Evolutionary conservation across 2,888 invertebrate genomes (phyloP), one percentile per base, ranked within the genome.

Genomic region (Auanema freiburgensis): DNA sequence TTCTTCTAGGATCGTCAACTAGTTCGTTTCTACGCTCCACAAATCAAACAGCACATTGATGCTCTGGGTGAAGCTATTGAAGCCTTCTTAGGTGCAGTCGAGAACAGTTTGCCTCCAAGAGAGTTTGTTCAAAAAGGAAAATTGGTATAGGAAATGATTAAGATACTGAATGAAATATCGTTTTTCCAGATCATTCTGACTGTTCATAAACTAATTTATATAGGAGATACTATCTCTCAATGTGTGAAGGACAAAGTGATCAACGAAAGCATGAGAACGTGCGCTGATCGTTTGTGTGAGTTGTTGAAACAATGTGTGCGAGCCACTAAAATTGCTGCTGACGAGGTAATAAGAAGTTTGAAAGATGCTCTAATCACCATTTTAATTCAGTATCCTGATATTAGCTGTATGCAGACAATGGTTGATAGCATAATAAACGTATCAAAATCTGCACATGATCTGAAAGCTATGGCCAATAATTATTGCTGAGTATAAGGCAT

Each of bases 71-170:
- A 91, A 74, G 92, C 93, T 16, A 92, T 95, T 62, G 93, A 93
- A 81, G 92, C 92, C 0, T 95, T 96, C 86, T 88, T 95, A 53
- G 89, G 91, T 78, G 91, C 92, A 5, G 91, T 96, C 46, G 92
- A 93, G 81, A 91, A 91, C 85, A 93, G 93, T 81, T 92, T 93
- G 84, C 93, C 93, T 44, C 95, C 96, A 0, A 92, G 92, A 85
- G 90, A 86, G 57, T 94, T 94, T 85, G 90, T 95, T 57, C 92
- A 92, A 14, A 92, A 93, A 84, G 92, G 92, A 58, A 95, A 95
- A 85, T 93, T 93, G 85, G 93, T 96, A 11, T 6, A 6, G 3
- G 55, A 33, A 40, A 33, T 12, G 8, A 16, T 16, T 16, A 14
- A 25, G 40, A 54, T 25, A 25, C 16, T 54, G 33, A 25, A 25